Evolutionary conservation across 1,140 invertebrate species (phyloP), one percentile per base, ranked within the genome.

Genomic region (Elysia chlorotica): DNA sequence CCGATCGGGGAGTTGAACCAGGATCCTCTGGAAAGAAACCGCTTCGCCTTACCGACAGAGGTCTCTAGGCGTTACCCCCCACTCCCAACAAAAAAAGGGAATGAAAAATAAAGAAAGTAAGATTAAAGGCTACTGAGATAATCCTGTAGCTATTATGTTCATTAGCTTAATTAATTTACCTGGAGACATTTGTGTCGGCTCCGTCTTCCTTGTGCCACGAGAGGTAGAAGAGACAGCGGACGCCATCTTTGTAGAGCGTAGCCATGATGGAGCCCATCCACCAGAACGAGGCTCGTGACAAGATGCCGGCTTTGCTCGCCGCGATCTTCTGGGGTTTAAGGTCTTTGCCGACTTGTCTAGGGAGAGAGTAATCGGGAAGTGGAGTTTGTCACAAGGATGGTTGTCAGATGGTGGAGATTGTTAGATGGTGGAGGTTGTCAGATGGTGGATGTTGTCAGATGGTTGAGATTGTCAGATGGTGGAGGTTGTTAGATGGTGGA

Each of bases 181-280:
- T 80, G 37, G 78, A 67, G 33, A 78, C 76, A 79, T 88, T 87
- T 75, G 79, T 73, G 77, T 82, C 86, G 74, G 89, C 89, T 33
- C 87, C 86, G 74, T 92, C 91, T 38, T 86, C 85, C 14, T 88
- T 84, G 21, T 90, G 89, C 77, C 89, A 87, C 17, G 79, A 67
- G 30, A 91, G 89, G 41, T 91, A 80, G 74, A 90, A 87, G 2
- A 88, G 79, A 23, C 86, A 74, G 0, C 74, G 79, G 6, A 90
- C 71, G n/a, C 71, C 90, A 85, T 78, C 87, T 83, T 73, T 85
- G 86, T 91, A 91, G 1, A 91, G 88, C 53, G 87, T 87, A 85
- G 87, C 89, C 85, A 92, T 89, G 37, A 90, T 88, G 6, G 82
- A 83, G 1, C 89, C 89, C 76, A 92, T 82, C 91, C 91, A 92